Conservation (phyloP, 1,140 invertebrate species). For the Drosophila orosa region DNA sequence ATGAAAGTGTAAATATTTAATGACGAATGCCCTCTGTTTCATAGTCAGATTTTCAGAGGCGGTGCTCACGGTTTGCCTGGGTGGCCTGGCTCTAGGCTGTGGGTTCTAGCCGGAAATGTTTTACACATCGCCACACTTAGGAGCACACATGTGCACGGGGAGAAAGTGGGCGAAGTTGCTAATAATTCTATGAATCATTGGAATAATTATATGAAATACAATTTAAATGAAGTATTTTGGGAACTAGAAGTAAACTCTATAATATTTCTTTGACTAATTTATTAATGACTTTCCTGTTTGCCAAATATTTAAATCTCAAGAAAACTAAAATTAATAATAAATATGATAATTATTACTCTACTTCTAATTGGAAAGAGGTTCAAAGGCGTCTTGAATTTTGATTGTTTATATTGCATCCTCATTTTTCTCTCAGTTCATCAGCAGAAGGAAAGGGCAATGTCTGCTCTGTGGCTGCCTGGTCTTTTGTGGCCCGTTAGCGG, state of each 20-base stretch:
- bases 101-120: constrained; percentile 37
- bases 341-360: background rate
- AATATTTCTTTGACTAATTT: background rate
- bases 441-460: constrained; percentile 18
- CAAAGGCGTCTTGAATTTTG: rapidly evolving
- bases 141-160: constrained; percentile 6
- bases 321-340: background rate
- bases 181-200: background rate
- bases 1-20: constrained; percentile 82
- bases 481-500: constrained; percentile 57
- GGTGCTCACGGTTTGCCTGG: constrained; percentile 8
- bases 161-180: background rate
- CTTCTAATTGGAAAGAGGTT: background rate
- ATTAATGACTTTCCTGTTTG: background rate
- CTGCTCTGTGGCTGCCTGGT: constrained; percentile 21
- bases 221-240: background rate
- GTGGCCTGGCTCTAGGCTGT: constrained; percentile 12
- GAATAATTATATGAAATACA: too few species aligned
- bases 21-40: constrained; percentile 59
- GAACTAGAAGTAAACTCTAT: too few species aligned
- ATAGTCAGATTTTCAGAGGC: constrained; percentile 41
- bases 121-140: constrained; percentile 15
- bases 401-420: background rate
- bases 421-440: constrained; percentile 7
- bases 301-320: background rate